Evolutionary conservation across 2,797 vertebrate species (phyloP).

Genomic region (Calcarius lapponicus): DNA sequence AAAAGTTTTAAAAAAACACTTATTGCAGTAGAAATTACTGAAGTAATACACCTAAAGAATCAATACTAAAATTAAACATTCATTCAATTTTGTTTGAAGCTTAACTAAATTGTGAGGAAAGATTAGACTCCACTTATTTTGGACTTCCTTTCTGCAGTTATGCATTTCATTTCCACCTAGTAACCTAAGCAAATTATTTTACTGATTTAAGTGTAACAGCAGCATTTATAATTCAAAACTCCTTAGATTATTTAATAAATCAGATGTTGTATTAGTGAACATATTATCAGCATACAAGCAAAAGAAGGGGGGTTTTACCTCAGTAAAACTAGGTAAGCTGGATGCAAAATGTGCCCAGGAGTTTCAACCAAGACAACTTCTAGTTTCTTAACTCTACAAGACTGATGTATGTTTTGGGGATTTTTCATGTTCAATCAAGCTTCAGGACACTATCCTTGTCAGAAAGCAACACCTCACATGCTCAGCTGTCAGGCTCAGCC

Average conservation of each 20-base stretch:
- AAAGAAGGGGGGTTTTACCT: background rate
- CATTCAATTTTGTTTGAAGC: background rate
- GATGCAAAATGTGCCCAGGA: background rate
- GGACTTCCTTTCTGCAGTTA: background rate
- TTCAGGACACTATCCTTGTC: background rate
- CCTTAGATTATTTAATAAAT: background rate
- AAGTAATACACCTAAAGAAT: background rate
- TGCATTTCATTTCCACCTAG: background rate
- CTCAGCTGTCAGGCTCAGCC: background rate
- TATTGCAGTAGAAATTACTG: background rate
- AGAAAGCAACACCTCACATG: background rate
- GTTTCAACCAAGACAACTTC: background rate
- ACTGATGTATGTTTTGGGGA: fast-evolving
- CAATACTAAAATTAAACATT: background rate
- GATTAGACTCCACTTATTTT: background rate
- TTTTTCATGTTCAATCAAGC: background rate
- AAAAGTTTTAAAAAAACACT: background rate
- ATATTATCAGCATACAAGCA: background rate
- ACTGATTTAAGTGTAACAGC: background rate
- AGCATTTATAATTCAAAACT: background rate
- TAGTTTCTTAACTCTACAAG: background rate
- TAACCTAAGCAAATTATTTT: background rate
- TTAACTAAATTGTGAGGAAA: background rate
- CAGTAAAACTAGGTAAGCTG: background rate
- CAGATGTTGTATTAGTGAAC: background rate